Conservation (phyloP, 2,797 vertebrate species). For the Urosaurus nigricauda region DNA sequence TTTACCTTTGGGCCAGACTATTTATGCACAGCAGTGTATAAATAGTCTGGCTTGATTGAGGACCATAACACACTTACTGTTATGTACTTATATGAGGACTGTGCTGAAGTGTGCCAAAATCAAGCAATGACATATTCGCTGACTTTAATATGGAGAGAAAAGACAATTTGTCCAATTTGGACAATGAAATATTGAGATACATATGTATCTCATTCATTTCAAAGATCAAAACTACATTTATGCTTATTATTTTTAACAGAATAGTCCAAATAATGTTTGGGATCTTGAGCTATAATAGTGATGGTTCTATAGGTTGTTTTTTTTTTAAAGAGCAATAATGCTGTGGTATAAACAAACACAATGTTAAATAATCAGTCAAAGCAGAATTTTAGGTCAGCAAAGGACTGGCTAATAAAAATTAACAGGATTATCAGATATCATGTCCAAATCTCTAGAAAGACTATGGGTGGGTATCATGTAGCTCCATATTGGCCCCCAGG, state of each 20-base stretch:
- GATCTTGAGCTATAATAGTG: neutral
- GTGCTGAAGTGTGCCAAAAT: neutral
- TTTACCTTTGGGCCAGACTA: too few species aligned
- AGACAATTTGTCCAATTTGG: neutral
- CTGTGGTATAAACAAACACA: neutral
- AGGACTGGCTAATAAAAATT: neutral
- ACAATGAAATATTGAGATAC: neutral
- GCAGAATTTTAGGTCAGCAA: neutral
- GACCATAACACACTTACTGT: neutral
- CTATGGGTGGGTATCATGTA: too few species aligned
- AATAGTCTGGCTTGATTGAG: neutral
- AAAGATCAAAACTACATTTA: neutral
- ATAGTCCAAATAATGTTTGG: neutral
- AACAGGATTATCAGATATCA: neutral
- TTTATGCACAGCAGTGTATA: neutral
- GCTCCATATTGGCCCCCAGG: too few species aligned
- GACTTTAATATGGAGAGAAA: neutral
- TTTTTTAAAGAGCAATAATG: neutral
- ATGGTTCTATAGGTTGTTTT: neutral
- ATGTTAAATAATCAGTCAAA: neutral
- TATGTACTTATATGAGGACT: neutral
- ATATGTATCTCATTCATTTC: neutral
- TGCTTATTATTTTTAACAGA: neutral
- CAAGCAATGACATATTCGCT: neutral
- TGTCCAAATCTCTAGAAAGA: neutral